Percentiles rank a stretch among this genome's conserved stretches.
Evolutionary conservation across 2,888 invertebrate genomes (phyloP).

Genomic region (Anorthoa munda): DNA sequence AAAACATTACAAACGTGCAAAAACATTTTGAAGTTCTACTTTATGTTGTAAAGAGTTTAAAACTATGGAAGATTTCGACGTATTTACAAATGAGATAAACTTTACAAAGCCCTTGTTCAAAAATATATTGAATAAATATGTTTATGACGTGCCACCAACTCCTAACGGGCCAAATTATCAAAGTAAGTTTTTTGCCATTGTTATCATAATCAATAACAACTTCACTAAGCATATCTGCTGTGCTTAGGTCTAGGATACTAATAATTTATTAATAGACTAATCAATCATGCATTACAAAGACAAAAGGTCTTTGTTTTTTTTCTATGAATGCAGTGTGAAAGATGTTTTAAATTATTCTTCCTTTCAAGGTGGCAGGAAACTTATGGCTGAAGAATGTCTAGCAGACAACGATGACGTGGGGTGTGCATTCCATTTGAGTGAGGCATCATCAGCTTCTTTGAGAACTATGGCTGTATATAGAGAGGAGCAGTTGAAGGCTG

Average conservation of each 20-base stretch:
- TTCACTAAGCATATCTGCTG: not conserved
- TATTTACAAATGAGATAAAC: slow-evolving; percentile 86
- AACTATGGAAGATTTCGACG: slow-evolving; percentile 86
- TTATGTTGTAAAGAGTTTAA: slow-evolving; percentile 15
- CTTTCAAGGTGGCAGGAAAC: slow-evolving; percentile 82
- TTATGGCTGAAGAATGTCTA: slow-evolving; percentile 84
- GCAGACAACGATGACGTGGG: slow-evolving; percentile 76
- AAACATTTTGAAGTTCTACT: not conserved
- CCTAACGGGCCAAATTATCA: slow-evolving; percentile 87
- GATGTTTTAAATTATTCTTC: slow-evolving; percentile 22
- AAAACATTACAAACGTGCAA: slow-evolving; percentile 30
- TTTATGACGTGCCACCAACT: slow-evolving; percentile 79
- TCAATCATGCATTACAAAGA: slow-evolving; percentile 14
- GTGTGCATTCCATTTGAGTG: slow-evolving; percentile 86
- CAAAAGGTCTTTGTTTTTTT: slow-evolving; percentile 41
- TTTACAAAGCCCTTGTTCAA: slow-evolving; percentile 82
- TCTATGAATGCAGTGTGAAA: slow-evolving; percentile 15
- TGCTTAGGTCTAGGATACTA: not conserved
- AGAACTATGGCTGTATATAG: slow-evolving; percentile 86
- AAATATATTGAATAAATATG: slow-evolving; percentile 81
- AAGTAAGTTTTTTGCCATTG: slow-evolving; percentile 75
- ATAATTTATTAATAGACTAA: slow-evolving; percentile 9
- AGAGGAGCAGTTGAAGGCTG: slow-evolving; percentile 81
- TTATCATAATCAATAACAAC: not conserved
- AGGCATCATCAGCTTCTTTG: slow-evolving; percentile 83